Evolutionary conservation across 2,113 vertebrate genomes (phyloP), one percentile per base, ranked within the genome.

Genomic region (Progne subis): DNA sequence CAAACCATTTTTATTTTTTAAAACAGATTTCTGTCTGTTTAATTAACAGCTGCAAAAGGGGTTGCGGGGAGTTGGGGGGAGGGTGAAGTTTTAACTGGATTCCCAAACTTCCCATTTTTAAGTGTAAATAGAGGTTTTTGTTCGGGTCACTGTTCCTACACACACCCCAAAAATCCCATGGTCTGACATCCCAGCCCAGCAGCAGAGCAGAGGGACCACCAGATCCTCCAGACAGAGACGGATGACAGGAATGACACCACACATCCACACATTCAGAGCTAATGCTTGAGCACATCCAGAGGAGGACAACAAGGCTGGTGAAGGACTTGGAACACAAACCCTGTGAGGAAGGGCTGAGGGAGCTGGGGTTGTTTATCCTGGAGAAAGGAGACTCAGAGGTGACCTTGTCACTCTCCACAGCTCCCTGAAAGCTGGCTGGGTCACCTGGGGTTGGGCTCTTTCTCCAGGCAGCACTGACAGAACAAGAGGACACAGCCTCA

Each of bases 141-240:
- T 20, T 74, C 8, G 28, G 52, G 14, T 55, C 61, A 26, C 19
- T 55, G 9, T 11, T 85, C 14, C n/a, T 18, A 25, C 5, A 39
- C 9, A 46, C 17, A 71, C 8, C 24, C 20, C 32, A 8, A 1
- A 28, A 1, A 23, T 4, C 3, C 31, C 34, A 21, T 2, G 34
- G 21, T 18, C 68, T 37, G 47, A 50, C 77, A 47, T 0, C 31
- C 18, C 64, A 65, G 41, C 37, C 7, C 34, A 72, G 12, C 72
- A 53, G 65, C 65, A 49, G 5, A 9, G 32, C 28, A 92, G 61
- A 41, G n/a, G 9, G 29, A n/a, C 16, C 55, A 13, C 5, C 41
- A 23, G 31, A 3, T 74, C 14, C 41, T 77, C 12, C 77, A 87
- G 5, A 10, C 34, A 56, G 43, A 26, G 43, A 16, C 4, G 25